Base-by-base conservation (phyloP, 1,140 invertebrate species). In the Drosophila bifasciata region DNA sequence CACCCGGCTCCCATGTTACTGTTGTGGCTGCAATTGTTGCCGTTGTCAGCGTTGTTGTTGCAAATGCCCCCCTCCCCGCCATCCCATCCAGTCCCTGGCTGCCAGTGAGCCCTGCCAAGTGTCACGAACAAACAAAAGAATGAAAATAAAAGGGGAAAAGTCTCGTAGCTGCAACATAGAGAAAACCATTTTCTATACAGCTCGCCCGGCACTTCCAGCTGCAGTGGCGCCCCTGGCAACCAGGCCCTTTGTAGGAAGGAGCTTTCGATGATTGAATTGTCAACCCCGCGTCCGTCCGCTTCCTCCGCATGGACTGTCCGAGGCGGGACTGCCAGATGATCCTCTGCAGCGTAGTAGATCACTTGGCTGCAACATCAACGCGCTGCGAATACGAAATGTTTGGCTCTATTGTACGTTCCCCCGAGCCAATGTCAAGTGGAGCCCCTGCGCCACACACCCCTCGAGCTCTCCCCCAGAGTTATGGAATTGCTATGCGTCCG, bases 401-500 rank as follows among this genome's bases (percentile, higher is more conserved):
- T 9, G 40, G 43, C 52, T 58, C 39, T 48, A 53, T 44, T 52
- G 43, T 23, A 46, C 36, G 28, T 28, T 46, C 58, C 41, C 32
- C 36, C 48, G 21, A 51, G 40, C 40, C 53, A 66, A 57, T 73
- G 71, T 61, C 59, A 57, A 28, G 51, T 62, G 21, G 16, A 5
- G 7, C 21, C 23, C 36, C 17, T 15, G 32, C 32, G 7, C 16
- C 32, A 13, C 41, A 25, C 17, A 11, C 8, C 36, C 19, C 64
- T 40, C 13, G 41, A 15, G 44, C 57, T 70, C 77, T n/a, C 70
- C 80, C 85, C 69, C 64, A 61, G 58, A 86, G 85, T 88, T 88
- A 79, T 88, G 79, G 79, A 88, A 88, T 88, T 79, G 71, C 50
- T 73, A 64, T 67, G 79, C 83, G 79, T 89, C 75, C 83, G 60